Evolutionary conservation across 2,888 invertebrate genomes (phyloP).

Genomic region (Pyrrhia umbra): DNA sequence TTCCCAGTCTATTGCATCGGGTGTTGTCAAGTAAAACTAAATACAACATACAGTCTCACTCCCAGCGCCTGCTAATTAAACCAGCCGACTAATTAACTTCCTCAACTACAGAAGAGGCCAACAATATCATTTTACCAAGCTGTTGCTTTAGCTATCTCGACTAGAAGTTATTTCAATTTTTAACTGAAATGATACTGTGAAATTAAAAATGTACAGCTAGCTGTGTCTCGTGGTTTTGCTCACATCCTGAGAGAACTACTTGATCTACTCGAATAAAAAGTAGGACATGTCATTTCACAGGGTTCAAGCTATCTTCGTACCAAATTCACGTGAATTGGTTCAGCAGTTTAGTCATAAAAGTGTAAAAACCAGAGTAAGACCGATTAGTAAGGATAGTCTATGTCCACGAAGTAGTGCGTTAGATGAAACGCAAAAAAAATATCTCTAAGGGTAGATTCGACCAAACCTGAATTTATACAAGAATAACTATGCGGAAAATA

Average conservation of each 20-base stretch:
- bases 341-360: no score
- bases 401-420: no score
- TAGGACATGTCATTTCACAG: no score
- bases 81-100: constrained; percentile 8
- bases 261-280: neutral
- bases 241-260: neutral
- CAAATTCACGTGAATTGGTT: no score
- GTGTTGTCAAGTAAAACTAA: neutral
- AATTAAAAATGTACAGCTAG: no score
- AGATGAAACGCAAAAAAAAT: no score
- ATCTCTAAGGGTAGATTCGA: no score
- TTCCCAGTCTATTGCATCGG: neutral
- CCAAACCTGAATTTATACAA: no score
- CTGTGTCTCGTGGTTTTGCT: neutral
- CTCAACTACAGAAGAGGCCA: neutral
- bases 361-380: no score
- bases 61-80: neutral
- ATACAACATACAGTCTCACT: neutral
- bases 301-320: no score
- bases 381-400: no score
- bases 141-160: neutral
- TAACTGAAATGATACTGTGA: neutral
- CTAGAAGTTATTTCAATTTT: neutral
- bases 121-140: neutral
- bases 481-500: no score